Base-by-base conservation (phyloP, 2,888 invertebrate species). In the Nymphalis urticae region DNA sequence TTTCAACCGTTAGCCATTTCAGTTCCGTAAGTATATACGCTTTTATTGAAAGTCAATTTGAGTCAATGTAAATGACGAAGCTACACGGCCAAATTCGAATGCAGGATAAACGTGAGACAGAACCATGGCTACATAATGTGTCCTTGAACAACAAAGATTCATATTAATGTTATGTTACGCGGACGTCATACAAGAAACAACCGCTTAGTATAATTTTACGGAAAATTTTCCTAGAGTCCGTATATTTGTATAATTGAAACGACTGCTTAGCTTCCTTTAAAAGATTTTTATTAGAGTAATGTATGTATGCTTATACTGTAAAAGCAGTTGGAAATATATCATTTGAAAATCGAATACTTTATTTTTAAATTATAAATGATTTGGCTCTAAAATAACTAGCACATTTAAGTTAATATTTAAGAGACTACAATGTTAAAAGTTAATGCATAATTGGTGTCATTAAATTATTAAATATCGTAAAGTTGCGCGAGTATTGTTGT, bases 101-200 rank as follows among this genome's bases (percentile, higher is more conserved):
- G 74, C 76, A 79, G 75, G 73, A 79, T 75, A 74, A 77, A 69
- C 76, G 74, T 72, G 73, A 74, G 64, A 74, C 82, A 80, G 32
- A 56, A 32, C 32, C 82, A 80, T 83, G 77, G 75, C 79, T 79
- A 75, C 77, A 75, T 80, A 77, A 80, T 75, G 77, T 83, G 85
- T 82, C 86, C 85, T 87, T 86, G 85, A 76, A 75, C 67, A 66
- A 71, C 67, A 73, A 67, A 73, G 78, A 81, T 86, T 82, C 81
- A 85, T 86, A 86, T 85, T 79, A 80, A 86, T 85, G 78, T 62
- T 75, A 78, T 79, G 75, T 77, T 79, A 66, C 73, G 60, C 64
- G 75, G 68, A 65, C 72, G 75, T 68, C 66, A 60, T 42, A 32
- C 42, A 10, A 19, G 64, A 60, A 56, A 66, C 64, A 69, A 42